Evolutionary conservation across 2,797 vertebrate genomes (phyloP), one percentile per base, ranked within the genome.

Genomic region (Perodicticus potto): DNA sequence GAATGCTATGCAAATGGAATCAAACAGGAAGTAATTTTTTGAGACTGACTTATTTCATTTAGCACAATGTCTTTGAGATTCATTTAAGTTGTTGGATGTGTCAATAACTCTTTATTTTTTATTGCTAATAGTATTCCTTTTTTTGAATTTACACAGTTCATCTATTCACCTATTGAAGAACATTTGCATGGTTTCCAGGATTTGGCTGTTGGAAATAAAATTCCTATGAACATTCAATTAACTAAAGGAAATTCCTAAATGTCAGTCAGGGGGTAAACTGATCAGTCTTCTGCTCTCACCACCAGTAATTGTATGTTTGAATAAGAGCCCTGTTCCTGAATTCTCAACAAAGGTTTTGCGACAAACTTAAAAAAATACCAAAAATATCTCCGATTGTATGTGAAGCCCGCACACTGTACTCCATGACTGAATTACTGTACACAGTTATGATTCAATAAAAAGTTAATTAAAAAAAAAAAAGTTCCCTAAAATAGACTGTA

Each of bases 141-240:
- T 1, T 70, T 86, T 53, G 55, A 37, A 88, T 67, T 63, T 91
- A 59, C 1, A 85, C 27, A 20, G 45, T 32, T 87, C 73, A 80
- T 70, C 45, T 32, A 63, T n/a, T 87, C 49, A 84, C 55, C 63
- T 57, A 45, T 3, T 69, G 32, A 85, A 78, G 63, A 17, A 69
- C 13, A 70, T 76, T 45, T 43, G 5, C 45, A 34, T 89, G 53
- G n/a, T 37, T 78, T 93, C 78, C 22, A 78, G 23, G 55, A 32
- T 92, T 90, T 65, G 74, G 17, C 32, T 87, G 87, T 2, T 83
- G 25, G 45, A 95, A 92, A 95, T 78, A 49, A 74, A 91, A 57
- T 70, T 61, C 49, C 22, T 73, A 34, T 37, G 8, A 95, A 59
- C 3, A 32, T 45, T 84, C 34, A 84, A 1, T 14, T 74, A 81